Conservation (phyloP, 30 jellyfish, hydroid and myxozoan species). For the Hydra vulgaris region DNA sequence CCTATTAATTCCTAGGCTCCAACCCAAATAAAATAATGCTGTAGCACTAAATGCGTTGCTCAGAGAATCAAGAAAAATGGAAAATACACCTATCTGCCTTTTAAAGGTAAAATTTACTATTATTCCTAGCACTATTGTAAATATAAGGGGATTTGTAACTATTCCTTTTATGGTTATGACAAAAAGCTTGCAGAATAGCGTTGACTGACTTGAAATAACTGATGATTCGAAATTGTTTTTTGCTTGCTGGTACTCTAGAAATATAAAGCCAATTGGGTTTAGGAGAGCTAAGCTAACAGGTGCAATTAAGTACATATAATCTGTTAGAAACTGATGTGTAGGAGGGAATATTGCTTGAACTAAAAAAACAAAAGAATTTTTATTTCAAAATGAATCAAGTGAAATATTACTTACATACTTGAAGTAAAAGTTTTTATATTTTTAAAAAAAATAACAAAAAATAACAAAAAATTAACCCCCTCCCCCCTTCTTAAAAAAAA, state of each 20-base stretch:
- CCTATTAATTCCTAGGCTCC: conserved; percentile 43
- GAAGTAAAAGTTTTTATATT: too few relatives aligned
- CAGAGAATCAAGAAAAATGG: conserved; percentile 40
- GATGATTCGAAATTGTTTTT: neutral
- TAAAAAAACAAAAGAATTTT: conserved; percentile 8
- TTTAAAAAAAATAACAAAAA: too few relatives aligned
- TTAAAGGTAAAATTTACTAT: conserved; percentile 30
- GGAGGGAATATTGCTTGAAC: conserved; percentile 57
- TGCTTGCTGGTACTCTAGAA: conserved; percentile 64
- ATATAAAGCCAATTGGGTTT: conserved; percentile 72
- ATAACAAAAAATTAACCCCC: too few relatives aligned
- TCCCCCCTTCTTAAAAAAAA: too few relatives aligned
- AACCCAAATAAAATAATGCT: conserved; percentile 70
- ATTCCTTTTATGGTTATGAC: conserved; percentile 49
- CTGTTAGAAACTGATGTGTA: conserved; percentile 38
- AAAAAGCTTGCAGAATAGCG: conserved; percentile 11
- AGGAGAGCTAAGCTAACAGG: conserved; percentile 68
- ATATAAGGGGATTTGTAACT: conserved; percentile 69
- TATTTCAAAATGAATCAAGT: neutral
- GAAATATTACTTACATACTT: too few relatives aligned
- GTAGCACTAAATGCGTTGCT: conserved; percentile 68
- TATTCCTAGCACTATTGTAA: conserved; percentile 57
- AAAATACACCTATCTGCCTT: conserved; percentile 3
- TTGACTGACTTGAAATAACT: neutral
- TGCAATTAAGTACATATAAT: conserved; percentile 58